Percentiles rank a stretch among this genome's conserved stretches.
Evolutionary conservation across 2,888 invertebrate species (phyloP).

Genomic region (Agrotis puta): DNA sequence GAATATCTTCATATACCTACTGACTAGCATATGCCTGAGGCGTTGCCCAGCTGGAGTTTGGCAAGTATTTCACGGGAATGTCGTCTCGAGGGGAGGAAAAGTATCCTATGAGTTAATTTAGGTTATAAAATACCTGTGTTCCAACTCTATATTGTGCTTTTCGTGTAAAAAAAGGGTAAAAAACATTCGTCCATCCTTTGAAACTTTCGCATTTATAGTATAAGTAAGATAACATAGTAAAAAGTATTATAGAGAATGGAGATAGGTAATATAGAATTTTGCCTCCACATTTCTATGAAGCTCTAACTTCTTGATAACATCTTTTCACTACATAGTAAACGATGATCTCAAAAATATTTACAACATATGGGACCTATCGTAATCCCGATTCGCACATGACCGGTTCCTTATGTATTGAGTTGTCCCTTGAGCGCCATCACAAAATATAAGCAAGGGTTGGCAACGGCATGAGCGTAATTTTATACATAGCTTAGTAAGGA

Average conservation of each 20-base stretch:
- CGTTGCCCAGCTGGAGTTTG: too few species aligned
- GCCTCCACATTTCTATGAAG: constrained; percentile 6
- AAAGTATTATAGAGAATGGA: neutral
- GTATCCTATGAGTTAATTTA: too few species aligned
- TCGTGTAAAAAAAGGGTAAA: too few species aligned
- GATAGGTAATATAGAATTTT: neutral
- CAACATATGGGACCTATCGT: constrained; percentile 63
- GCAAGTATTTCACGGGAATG: too few species aligned
- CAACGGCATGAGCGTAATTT: constrained; percentile 64
- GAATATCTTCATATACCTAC: neutral
- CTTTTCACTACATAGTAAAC: constrained; percentile 51
- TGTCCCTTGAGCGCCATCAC: constrained; percentile 65
- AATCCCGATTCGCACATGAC: constrained; percentile 70
- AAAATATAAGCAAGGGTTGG: constrained; percentile 68
- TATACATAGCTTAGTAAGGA: constrained; percentile 64
- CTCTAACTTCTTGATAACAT: constrained; percentile 37
- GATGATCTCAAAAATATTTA: constrained; percentile 66
- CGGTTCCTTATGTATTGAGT: constrained; percentile 69
- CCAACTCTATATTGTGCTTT: too few species aligned
- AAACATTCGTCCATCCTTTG: too few species aligned
- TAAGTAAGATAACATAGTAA: too few species aligned
- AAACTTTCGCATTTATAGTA: too few species aligned
- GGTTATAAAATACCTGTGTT: too few species aligned
- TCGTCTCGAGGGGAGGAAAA: too few species aligned
- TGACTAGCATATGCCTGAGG: too few species aligned